A percentile compares a stretch with the other conserved stretches of the same genome.
phyloP scores from a whole-genome alignment of 2,888 invertebrate species.

The Acrocyrtus sp. region DNA sequence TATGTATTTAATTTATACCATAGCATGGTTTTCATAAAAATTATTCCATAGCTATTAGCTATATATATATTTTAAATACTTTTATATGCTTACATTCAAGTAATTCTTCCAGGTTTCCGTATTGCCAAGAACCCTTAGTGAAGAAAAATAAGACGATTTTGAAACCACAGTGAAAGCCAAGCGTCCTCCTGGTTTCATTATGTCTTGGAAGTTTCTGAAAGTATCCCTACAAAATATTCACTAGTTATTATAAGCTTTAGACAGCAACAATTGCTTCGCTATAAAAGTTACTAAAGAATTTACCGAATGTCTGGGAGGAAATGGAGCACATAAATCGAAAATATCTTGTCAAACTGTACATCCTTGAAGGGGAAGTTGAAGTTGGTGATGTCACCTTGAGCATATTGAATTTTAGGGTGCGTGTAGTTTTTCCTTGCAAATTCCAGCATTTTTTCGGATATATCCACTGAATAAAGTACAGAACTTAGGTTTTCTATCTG shows the following conservation, averaged over 20 bases:
- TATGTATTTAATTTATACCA: too few relatives aligned
- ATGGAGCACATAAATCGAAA: conserved; percentile 57
- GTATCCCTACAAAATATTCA: too few relatives aligned
- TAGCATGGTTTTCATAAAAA: too few relatives aligned
- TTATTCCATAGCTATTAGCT: too few relatives aligned
- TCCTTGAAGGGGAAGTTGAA: conserved; percentile 50
- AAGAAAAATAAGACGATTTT: conserved; percentile 10
- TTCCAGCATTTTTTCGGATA: conserved; percentile 54
- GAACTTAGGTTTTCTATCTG: conserved; percentile 40
- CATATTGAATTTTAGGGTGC: conserved; percentile 39
- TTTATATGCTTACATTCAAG: conserved; percentile 46
- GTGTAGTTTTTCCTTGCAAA: conserved; percentile 48
- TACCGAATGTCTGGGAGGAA: conserved; percentile 50
- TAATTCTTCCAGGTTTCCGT: conserved; percentile 37
- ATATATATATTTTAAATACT: too few relatives aligned
- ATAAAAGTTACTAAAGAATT: too few relatives aligned
- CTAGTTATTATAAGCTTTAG: too few relatives aligned
- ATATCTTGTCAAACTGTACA: conserved; percentile 53
- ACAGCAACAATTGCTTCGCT: too few relatives aligned
- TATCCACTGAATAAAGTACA: conserved; percentile 48
- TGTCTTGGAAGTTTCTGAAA: conserved; percentile 20
- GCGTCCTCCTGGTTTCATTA: conserved; percentile 49
- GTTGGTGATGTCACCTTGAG: conserved; percentile 36
- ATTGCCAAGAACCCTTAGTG: conserved; percentile 14
- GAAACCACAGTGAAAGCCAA: conserved; percentile 49